Percentiles rank a stretch among this genome's conserved stretches.
phyloP scores from a whole-genome alignment of 2,113 vertebrate genomes.

The Antechinus stuartii region DNA sequence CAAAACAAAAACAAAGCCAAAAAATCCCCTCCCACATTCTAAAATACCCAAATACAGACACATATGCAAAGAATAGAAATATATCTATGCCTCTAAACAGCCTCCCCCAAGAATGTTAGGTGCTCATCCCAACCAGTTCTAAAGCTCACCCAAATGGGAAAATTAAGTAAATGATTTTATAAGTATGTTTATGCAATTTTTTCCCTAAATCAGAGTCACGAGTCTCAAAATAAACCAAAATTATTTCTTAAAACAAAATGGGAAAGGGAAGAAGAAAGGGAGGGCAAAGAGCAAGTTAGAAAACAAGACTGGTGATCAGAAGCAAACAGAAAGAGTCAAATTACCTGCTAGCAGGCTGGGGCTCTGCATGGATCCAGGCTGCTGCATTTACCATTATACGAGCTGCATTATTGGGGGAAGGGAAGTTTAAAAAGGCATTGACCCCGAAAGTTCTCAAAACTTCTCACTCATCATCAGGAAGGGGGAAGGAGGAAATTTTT shows the following conservation, averaged over 20 bases:
- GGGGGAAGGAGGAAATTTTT: conserved; percentile 88
- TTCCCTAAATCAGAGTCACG: neutral
- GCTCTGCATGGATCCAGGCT: conserved; percentile 84
- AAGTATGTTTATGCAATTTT: conserved; percentile 37
- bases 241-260: conserved; percentile 61
- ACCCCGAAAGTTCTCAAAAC: conserved; percentile 87
- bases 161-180: conserved; percentile 56
- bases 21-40: conserved; percentile 68
- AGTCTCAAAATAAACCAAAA: conserved; percentile 53
- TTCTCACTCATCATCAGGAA: conserved; percentile 88
- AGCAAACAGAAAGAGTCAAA: conserved; percentile 82
- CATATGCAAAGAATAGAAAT: conserved; percentile 68
- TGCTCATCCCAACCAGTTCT: conserved; percentile 57
- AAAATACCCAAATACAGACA: conserved; percentile 72
- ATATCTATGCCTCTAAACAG: conserved; percentile 52
- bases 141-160: conserved; percentile 44
- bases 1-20: conserved; percentile 79
- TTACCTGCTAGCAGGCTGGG: conserved; percentile 86
- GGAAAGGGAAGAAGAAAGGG: conserved; percentile 65
- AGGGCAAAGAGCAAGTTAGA: conserved; percentile 28
- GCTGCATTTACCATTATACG: conserved; percentile 84
- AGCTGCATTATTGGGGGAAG: conserved; percentile 87
- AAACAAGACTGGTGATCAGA: conserved; percentile 71
- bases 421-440: conserved; percentile 87
- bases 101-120: conserved; percentile 49